Evolutionary conservation across 2,888 invertebrate genomes (phyloP).

Genomic region (Drosophila atroscutellata): DNA sequence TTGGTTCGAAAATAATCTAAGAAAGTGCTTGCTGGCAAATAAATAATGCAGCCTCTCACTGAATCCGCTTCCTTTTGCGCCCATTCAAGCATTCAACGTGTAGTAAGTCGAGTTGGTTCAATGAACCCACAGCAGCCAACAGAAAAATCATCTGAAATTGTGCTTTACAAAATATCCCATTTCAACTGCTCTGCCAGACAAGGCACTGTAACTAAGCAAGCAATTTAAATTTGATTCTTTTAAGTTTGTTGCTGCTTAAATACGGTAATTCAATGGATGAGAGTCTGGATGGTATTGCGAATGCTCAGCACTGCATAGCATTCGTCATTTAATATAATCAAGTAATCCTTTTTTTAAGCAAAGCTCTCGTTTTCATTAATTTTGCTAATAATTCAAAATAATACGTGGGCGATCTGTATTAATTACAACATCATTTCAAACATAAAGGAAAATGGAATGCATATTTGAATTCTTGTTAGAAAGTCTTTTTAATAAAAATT

Average conservation of each 20-base stretch:
- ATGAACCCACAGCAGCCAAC: conserved; percentile 15
- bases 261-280: conserved; percentile 1
- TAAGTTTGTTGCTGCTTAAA: not conserved
- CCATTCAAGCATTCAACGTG: conserved; percentile 27
- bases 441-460: not conserved
- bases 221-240: conserved; percentile 14
- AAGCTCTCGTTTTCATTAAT: not conserved
- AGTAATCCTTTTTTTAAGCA: not conserved
- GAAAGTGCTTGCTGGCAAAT: conserved; percentile 46
- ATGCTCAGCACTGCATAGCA: not conserved
- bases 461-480: not conserved
- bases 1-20: conserved; percentile 51
- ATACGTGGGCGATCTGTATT: not conserved
- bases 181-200: not conserved
- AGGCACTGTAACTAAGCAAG: conserved; percentile 18
- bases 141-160: not conserved
- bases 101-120: conserved; percentile 1
- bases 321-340: conserved; percentile 4
- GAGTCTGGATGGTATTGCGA: not conserved
- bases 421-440: too few relatives aligned
- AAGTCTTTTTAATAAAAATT: too few relatives aligned
- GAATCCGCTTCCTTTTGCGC: conserved; percentile 24
- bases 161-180: conserved; percentile 11
- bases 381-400: not conserved
- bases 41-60: conserved; percentile 26